Conservation (phyloP, 2,113 vertebrate species). For the Calyptommatus sinebrachiatus region DNA sequence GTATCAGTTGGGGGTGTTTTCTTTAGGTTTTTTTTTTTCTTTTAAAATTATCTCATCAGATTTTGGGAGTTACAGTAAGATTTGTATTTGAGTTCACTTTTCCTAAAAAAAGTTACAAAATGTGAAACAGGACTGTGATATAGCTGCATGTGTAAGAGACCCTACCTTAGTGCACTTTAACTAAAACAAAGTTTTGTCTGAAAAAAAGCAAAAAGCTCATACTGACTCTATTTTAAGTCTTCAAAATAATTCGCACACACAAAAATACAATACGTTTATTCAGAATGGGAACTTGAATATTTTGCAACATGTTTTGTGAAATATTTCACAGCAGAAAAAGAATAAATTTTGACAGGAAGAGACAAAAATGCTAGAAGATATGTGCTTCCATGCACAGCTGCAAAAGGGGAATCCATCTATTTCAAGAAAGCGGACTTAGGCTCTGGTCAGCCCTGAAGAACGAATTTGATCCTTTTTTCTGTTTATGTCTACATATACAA, state of each 20-base stretch:
- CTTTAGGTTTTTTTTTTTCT: neutral
- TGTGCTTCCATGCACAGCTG: neutral
- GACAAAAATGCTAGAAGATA: neutral
- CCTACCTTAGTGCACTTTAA: no score
- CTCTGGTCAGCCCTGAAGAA: no score
- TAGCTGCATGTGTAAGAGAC: no score
- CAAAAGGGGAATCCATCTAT: neutral
- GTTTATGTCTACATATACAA: no score
- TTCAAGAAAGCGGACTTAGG: no score
- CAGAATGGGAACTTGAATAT: constrained; percentile 2
- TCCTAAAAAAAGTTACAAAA: no score
- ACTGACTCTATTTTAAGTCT: neutral
- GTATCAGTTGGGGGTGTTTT: no score
- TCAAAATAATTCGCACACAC: neutral
- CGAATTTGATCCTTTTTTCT: no score
- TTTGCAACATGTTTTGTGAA: constrained; percentile 5
- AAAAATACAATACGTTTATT: neutral
- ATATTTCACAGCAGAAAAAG: neutral
- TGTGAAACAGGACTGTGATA: no score
- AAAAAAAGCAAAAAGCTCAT: neutral
- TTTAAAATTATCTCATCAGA: no score
- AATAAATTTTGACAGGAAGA: neutral
- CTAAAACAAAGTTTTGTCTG: neutral
- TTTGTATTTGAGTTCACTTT: no score
- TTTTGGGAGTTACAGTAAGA: no score